Percentiles rank a stretch among this genome's conserved stretches.
Conservation (phyloP, 2,113 vertebrate species). For the Hoplias malabaricus region DNA sequence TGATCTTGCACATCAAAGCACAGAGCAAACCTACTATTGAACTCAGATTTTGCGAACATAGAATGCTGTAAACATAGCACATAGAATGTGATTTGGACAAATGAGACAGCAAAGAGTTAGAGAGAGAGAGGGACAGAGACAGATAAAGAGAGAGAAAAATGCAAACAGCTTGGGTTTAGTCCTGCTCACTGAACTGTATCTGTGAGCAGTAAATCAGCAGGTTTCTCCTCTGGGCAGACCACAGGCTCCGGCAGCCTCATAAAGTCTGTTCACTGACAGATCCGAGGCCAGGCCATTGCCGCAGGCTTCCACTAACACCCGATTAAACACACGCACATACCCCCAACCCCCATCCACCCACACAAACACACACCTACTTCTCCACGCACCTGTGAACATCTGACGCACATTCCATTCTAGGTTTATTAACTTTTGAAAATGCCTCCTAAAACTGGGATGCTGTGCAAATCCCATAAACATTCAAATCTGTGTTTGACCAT, state of each 20-base stretch:
- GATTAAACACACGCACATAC: slow-evolving; percentile 21
- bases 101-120: slow-evolving; percentile 5
- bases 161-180: background rate
- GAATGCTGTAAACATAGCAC: background rate
- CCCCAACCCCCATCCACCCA: background rate
- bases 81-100: background rate
- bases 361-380: slow-evolving; percentile 1
- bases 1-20: background rate
- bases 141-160: slow-evolving; percentile 5
- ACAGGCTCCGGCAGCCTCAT: slow-evolving; percentile 20
- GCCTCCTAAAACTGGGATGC: background rate
- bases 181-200: slow-evolving; percentile 9
- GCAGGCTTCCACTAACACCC: slow-evolving; percentile 28
- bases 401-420: slow-evolving; percentile 5
- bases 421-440: background rate
- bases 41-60: background rate
- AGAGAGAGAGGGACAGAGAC: slow-evolving; percentile 15
- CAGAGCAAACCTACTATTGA: background rate
- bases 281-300: slow-evolving; percentile 22
- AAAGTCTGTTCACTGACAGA: slow-evolving; percentile 25
- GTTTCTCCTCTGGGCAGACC: slow-evolving; percentile 25
- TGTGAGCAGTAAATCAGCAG: slow-evolving; percentile 36
- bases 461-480: background rate
- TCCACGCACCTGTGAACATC: background rate
- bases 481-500: background rate